A percentile compares a stretch with the other conserved stretches of the same genome.
These are phyloP conservation scores for Lanistes nyassanus DNA, from an alignment of 1,140 invertebrate genomes.

Conservation along the genomic window DNA sequence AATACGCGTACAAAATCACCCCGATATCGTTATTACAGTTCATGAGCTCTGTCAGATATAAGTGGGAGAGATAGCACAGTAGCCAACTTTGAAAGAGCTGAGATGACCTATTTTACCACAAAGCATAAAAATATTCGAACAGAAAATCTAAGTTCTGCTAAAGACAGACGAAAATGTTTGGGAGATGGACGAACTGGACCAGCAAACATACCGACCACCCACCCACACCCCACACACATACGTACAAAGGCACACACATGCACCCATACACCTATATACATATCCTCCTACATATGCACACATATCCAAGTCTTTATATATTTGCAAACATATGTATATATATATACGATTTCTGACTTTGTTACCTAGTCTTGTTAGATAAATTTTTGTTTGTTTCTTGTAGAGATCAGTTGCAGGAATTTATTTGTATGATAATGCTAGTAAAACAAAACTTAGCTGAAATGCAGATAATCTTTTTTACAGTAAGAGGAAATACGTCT, in stretches of 20 bases:
- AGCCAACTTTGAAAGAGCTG: too few species aligned
- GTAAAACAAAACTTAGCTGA: not conserved
- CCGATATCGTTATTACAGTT: too few species aligned
- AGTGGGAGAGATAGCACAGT: too few species aligned
- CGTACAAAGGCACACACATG: constrained; percentile 4
- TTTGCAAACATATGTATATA: too few species aligned
- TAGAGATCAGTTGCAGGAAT: too few species aligned
- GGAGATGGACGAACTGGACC: not conserved
- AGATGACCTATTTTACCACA: too few species aligned
- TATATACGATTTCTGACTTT: not conserved
- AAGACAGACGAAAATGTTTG: not conserved
- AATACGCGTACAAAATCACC: too few species aligned
- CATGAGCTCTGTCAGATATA: too few species aligned
- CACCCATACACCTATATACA: not conserved
- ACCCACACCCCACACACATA: constrained; percentile 1
- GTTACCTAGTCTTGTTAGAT: not conserved
- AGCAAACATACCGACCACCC: too few species aligned
- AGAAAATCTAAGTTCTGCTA: not conserved
- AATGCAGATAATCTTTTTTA: too few species aligned
- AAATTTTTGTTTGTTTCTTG: not conserved
- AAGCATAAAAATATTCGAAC: not conserved
- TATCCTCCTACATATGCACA: not conserved
- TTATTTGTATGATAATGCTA: not conserved
- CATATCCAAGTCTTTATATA: not conserved
- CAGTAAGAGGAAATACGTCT: too few species aligned